These are phyloP conservation scores for Florisuga fusca DNA, from an alignment of 2,797 vertebrate species.

Conservation along the genomic window DNA sequence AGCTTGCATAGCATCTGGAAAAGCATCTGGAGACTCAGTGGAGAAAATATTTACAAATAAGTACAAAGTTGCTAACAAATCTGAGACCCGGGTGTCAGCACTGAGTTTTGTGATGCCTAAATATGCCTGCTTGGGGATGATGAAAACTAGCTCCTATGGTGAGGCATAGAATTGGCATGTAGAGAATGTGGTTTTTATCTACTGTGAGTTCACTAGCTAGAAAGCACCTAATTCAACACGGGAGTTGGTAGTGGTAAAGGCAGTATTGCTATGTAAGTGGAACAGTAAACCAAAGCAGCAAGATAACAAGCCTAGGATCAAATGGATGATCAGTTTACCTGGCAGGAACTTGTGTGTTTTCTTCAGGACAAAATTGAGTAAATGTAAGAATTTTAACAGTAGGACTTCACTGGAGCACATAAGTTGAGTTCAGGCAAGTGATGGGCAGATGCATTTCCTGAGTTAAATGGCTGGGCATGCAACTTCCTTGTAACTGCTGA, in stretches of 20 bases:
- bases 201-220: background rate
- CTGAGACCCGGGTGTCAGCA: background rate
- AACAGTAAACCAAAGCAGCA: background rate
- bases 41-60: background rate
- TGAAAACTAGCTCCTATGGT: background rate
- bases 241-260: background rate
- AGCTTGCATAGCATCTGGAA: background rate
- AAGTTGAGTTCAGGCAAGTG: background rate
- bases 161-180: background rate
- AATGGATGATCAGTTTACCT: background rate
- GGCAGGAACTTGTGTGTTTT: background rate
- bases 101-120: background rate
- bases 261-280: background rate
- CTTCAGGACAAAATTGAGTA: background rate
- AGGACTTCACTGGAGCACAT: background rate
- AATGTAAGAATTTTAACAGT: background rate
- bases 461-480: background rate
- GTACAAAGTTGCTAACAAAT: background rate
- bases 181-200: background rate
- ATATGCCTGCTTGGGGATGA: background rate
- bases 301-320: background rate
- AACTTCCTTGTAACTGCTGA: background rate
- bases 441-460: background rate
- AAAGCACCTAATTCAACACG: background rate
- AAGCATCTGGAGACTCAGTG: background rate